Percentiles rank a stretch among this genome's conserved stretches.
phyloP scores from a whole-genome alignment of 1,140 invertebrate species.

The Leguminivora glycinivorella region DNA sequence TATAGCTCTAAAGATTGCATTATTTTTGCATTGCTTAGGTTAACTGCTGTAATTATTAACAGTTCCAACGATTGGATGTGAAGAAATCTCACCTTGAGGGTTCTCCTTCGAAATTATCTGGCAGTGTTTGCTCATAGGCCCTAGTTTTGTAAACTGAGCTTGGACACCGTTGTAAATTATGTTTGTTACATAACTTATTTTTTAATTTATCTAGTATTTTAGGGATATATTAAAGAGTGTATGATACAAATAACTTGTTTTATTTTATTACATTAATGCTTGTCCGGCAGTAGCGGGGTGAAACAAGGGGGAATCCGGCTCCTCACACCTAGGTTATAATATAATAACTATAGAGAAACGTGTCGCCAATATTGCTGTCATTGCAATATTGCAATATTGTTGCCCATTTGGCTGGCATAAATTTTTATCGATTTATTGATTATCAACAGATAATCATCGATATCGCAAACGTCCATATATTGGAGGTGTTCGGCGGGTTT shows the following conservation, averaged over 20 bases:
- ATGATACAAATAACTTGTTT: constrained; percentile 55
- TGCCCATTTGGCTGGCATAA: no score
- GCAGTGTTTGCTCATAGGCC: constrained; percentile 34
- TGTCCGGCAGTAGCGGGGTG: neutral
- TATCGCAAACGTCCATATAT: no score
- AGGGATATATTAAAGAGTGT: constrained; percentile 65
- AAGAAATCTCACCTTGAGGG: constrained; percentile 1
- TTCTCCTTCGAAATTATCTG: constrained; percentile 29
- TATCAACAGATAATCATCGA: no score
- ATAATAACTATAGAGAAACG: no score
- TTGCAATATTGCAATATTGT: no score
- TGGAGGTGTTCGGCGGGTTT: no score
- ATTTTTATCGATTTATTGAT: no score
- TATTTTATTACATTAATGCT: constrained; percentile 27
- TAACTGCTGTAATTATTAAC: neutral
- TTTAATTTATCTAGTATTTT: constrained; percentile 68
- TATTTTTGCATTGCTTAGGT: constrained; percentile 2
- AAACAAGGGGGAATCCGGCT: no score
- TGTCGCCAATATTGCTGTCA: no score
- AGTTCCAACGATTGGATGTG: constrained; percentile 19
- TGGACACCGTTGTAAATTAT: constrained; percentile 44
- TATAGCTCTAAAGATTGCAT: neutral
- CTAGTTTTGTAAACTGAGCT: constrained; percentile 42
- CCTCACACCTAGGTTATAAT: no score
- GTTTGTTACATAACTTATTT: constrained; percentile 72